These are phyloP conservation scores for Brachyalestes nurse DNA, from an alignment of 2,797 vertebrate species.

Conservation along the genomic window DNA sequence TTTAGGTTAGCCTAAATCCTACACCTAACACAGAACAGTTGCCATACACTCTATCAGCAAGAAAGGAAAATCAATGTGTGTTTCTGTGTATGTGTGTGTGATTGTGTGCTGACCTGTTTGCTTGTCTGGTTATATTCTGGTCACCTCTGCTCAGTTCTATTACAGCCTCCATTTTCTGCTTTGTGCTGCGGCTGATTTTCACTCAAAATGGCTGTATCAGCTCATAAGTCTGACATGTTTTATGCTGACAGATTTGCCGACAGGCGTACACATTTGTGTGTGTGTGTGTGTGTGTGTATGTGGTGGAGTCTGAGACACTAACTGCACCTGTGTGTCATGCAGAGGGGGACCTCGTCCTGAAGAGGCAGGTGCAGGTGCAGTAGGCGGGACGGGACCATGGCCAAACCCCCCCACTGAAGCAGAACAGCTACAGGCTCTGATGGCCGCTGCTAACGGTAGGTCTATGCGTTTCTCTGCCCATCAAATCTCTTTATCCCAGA, in stretches of 20 bases:
- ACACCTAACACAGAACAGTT: neutral
- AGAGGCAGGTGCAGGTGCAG: constrained; percentile 68
- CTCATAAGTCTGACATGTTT: constrained; percentile 39
- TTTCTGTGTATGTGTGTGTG: constrained; percentile 5
- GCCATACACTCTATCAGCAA: neutral
- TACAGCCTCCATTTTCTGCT: constrained; percentile 56
- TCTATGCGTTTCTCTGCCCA: neutral
- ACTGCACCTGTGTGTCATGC: constrained; percentile 29
- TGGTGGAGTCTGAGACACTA: constrained; percentile 12
- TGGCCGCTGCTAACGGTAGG: constrained; percentile 86
- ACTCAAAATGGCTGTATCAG: constrained; percentile 60
- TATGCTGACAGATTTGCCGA: constrained; percentile 39
- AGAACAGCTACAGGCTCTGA: constrained; percentile 87
- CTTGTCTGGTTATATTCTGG: constrained; percentile 41
- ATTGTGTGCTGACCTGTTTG: constrained; percentile 28
- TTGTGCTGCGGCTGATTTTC: constrained; percentile 48
- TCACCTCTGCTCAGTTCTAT: constrained; percentile 31
- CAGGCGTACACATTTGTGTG: constrained; percentile 43
- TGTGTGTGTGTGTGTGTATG: constrained; percentile 16
- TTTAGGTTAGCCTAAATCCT: neutral
- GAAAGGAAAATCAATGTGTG: constrained; percentile 19
- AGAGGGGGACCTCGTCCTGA: constrained; percentile 82
- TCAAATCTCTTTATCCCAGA: neutral
- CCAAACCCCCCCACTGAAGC: constrained; percentile 89
- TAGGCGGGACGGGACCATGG: constrained; percentile 80